Conservation (phyloP, 30 jellyfish, hydroid and myxozoan genomes). For the Sanderia malayensis region DNA sequence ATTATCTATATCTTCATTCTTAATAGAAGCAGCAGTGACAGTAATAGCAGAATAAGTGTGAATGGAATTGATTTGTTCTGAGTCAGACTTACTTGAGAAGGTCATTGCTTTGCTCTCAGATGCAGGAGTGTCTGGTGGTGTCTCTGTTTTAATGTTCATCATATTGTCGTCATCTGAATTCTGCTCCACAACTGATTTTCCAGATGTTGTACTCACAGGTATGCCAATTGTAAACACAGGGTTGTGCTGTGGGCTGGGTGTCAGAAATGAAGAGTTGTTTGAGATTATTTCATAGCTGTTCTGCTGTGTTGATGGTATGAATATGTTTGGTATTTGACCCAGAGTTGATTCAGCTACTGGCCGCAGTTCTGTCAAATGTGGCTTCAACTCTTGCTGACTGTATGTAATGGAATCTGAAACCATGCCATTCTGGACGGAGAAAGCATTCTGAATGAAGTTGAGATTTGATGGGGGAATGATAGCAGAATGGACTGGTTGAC, state of each 20-base stretch:
- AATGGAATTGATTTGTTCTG: neutral
- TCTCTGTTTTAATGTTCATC: constrained; percentile 69
- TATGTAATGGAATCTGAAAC: constrained; percentile 41
- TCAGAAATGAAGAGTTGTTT: constrained; percentile 65
- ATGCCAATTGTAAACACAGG: constrained; percentile 78
- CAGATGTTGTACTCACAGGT: constrained; percentile 49
- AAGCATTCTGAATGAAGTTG: constrained; percentile 29
- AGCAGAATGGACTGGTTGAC: constrained; percentile 48
- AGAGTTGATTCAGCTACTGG: constrained; percentile 74
- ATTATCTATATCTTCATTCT: no score
- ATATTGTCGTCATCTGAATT: constrained; percentile 36
- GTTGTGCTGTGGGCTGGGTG: constrained; percentile 84
- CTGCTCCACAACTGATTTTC: constrained; percentile 15
- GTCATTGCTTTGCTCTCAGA: constrained; percentile 57
- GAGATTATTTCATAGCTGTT: constrained; percentile 71
- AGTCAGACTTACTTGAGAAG: constrained; percentile 72
- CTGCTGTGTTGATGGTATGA: constrained; percentile 76
- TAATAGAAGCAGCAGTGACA: no score
- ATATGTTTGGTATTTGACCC: constrained; percentile 68
- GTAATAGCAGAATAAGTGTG: no score
- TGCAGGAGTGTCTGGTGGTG: constrained; percentile 90
- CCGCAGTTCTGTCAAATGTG: constrained; percentile 69
- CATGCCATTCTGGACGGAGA: constrained; percentile 30
- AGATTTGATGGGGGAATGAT: constrained; percentile 65
- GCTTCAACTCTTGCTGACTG: constrained; percentile 65